These are phyloP conservation scores for Ciconia boyciana DNA, from an alignment of 2,113 vertebrate species.

Conservation along the genomic window DNA sequence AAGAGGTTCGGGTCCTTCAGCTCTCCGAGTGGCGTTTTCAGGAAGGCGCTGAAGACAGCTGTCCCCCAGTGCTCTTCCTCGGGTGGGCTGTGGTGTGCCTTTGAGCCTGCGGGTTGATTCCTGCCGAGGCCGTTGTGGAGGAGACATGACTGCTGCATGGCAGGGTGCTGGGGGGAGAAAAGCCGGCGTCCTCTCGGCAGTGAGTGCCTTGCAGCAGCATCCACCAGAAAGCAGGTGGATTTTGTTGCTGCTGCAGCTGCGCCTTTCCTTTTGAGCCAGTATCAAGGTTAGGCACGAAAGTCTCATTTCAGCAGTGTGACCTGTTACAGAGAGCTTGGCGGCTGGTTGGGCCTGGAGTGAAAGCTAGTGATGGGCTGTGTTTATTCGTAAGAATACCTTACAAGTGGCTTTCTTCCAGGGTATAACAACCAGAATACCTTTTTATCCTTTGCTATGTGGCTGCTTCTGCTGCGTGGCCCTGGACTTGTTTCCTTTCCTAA, in stretches of 20 bases:
- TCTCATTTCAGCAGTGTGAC: neutral
- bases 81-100: neutral
- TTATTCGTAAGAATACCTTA: neutral
- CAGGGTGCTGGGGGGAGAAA: neutral
- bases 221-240: neutral
- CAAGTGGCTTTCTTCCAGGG: neutral
- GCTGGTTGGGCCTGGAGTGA: no score
- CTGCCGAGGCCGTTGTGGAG: rapidly evolving
- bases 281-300: neutral
- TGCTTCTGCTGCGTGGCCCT: rapidly evolving
- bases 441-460: neutral
- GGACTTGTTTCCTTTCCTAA: neutral
- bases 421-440: neutral
- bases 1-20: no score
- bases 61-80: neutral
- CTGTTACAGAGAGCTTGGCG: neutral
- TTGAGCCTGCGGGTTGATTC: neutral
- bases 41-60: neutral
- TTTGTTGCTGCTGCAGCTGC: neutral
- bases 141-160: rapidly evolving
- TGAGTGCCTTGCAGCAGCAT: rapidly evolving
- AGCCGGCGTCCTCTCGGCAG: neutral
- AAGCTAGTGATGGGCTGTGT: neutral
- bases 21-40: rapidly evolving
- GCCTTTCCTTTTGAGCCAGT: neutral